These are phyloP conservation scores for Drosophila nr. fundita DNA, from an alignment of 2,888 invertebrate species.

Conservation along the genomic window DNA sequence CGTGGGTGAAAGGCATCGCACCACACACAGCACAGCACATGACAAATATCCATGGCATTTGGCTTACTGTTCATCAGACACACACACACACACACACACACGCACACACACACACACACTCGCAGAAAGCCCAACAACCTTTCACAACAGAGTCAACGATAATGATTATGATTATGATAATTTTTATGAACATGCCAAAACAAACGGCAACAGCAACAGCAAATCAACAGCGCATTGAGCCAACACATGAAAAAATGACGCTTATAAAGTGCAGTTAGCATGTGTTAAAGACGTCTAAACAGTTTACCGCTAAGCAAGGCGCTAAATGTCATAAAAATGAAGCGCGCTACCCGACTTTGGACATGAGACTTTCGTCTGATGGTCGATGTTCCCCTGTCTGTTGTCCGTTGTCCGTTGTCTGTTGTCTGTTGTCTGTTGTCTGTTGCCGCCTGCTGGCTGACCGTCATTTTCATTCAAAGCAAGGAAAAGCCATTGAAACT, in stretches of 20 bases:
- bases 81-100: constrained; percentile 16
- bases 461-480: constrained; percentile 18
- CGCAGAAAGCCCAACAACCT: constrained; percentile 34
- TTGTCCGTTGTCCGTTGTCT: neutral
- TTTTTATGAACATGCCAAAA: constrained; percentile 57
- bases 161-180: constrained; percentile 69
- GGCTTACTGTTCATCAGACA: constrained; percentile 21
- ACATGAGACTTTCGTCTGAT: constrained; percentile 16
- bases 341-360: constrained; percentile 20
- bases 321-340: constrained; percentile 70
- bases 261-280: constrained; percentile 72
- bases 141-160: constrained; percentile 58
- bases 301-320: constrained; percentile 63
- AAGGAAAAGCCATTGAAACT: constrained; percentile 15
- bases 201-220: constrained; percentile 15
- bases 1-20: constrained; percentile 65
- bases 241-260: constrained; percentile 51
- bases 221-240: constrained; percentile 19
- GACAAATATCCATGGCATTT: constrained; percentile 47
- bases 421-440: neutral
- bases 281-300: constrained; percentile 67
- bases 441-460: neutral
- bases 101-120: neutral
- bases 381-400: neutral
- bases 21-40: constrained; percentile 17